Conservation (phyloP, 2,797 vertebrate genomes). For the Fistularia commersonii region DNA sequence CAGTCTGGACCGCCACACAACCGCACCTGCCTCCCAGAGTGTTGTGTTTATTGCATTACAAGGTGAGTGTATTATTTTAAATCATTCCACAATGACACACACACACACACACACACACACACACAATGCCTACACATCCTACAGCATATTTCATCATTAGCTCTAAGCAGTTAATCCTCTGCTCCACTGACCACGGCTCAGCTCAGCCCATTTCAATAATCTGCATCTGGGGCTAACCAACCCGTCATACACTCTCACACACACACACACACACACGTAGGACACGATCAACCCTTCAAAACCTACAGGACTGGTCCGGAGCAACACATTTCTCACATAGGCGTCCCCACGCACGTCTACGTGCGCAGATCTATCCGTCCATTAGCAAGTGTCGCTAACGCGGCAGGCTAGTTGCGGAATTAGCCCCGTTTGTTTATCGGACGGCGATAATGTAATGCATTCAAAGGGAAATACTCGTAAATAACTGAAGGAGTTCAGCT, state of each 20-base stretch:
- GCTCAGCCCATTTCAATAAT: conserved; percentile 77
- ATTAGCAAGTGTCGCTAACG: conserved; percentile 27
- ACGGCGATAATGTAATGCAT: too few species aligned
- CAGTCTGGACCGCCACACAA: conserved; percentile 24
- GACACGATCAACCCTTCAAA: conserved; percentile 47
- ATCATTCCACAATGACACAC: too few species aligned
- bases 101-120: conserved; percentile 14
- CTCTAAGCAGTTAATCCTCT: conserved; percentile 81
- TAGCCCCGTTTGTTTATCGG: conserved; percentile 12
- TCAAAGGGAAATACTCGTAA: too few species aligned
- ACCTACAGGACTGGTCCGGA: conserved; percentile 56
- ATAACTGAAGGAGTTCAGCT: too few species aligned
- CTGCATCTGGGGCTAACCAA: conserved; percentile 72
- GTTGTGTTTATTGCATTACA: conserved; percentile 12
- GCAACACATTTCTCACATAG: conserved; percentile 47
- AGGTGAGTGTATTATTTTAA: conserved; percentile 42
- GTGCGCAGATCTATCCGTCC: conserved; percentile 24
- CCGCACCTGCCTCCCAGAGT: not conserved
- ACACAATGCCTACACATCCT: conserved; percentile 43
- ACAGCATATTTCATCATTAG: conserved; percentile 82
- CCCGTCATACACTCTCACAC: conserved; percentile 38
- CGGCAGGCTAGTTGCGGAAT: conserved; percentile 14
- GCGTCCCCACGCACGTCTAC: conserved; percentile 29
- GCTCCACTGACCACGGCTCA: conserved; percentile 75
- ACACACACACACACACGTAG: conserved; percentile 25